Evolutionary conservation across 2,888 invertebrate genomes (phyloP), one percentile per base, ranked within the genome.

Genomic region (Cylindroiulus punctatus): DNA sequence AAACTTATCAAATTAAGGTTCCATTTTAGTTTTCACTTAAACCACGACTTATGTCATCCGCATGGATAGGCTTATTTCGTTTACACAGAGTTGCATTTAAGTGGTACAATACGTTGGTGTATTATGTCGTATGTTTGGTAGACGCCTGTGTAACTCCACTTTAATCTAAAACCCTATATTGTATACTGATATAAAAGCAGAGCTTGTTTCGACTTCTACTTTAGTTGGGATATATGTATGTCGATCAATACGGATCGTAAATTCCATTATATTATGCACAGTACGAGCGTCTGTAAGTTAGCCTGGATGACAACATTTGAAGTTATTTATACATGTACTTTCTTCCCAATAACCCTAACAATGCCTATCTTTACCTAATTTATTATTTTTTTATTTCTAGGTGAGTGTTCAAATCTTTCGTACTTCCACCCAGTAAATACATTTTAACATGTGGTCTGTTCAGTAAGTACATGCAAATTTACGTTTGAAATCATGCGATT

Each of bases 21-120:
- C 65, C 65, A 65, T 65, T 65, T 65, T 65, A 65, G 65, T 65
- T 65, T 65, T 65, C 65, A 65, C 65, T 65, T 65, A 22, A 65
- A 26, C 65, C 65, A 19, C 26, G 26, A 65, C 19, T 65, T 26
- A 22, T 65, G 65, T 65, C 65, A 65, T 65, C 26, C 19, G 65
- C 65, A 65, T 65, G 65, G 65, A 7, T 65, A n/a, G 26, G 19
- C 65, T 26, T 65, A n/a, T 65, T 65, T 22, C 26, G 8, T 65
- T 65, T 65, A n/a, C 8, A 65, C 26, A 1, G 4, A 4, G 10
- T 65, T 10, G 19, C 65, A 19, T 12, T 22, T 0, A 26, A 26
- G 19, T 22, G 22, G 26, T 26, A 26, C 8, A 1, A 19, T n/a
- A 19, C 12, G 52, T 19, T n/a, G 1, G n/a, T 4, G n/a, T 52